Conservation (phyloP, 2,113 vertebrate genomes). For the Notarius quadriscutis region DNA sequence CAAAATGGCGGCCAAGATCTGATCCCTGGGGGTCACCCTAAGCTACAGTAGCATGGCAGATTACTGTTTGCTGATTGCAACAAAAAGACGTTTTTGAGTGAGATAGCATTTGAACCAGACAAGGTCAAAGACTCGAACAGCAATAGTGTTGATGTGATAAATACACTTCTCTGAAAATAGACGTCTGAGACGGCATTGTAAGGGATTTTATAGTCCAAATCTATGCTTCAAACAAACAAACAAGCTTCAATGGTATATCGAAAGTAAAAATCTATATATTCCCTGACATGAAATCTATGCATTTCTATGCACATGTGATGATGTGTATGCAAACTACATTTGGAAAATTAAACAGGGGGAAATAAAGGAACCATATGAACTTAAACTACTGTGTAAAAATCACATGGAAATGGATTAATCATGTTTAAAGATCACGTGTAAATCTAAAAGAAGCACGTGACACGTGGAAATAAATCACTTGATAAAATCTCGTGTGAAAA, state of each 20-base stretch:
- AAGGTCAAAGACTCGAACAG: not conserved
- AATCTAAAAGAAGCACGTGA: not conserved
- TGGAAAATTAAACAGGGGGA: not conserved
- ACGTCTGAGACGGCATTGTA: not conserved
- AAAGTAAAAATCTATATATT: not conserved
- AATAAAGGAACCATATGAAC: not conserved
- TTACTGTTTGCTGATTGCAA: not conserved
- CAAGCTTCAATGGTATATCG: not conserved
- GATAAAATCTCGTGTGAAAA: no score
- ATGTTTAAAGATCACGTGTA: not conserved
- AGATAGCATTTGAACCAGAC: not conserved
- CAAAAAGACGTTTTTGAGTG: not conserved
- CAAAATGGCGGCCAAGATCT: not conserved
- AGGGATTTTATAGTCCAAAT: not conserved
- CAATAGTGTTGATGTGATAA: not conserved
- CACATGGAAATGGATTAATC: not conserved
- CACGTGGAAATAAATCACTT: not conserved
- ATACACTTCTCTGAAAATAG: not conserved
- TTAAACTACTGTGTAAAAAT: not conserved
- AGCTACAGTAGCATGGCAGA: not conserved
- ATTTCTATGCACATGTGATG: not conserved
- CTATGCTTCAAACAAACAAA: not conserved
- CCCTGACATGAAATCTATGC: not conserved
- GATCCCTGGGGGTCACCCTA: not conserved
- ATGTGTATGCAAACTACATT: not conserved